Evolutionary conservation across 2,797 vertebrate species (phyloP).

Genomic region (Tarsius wallacei): DNA sequence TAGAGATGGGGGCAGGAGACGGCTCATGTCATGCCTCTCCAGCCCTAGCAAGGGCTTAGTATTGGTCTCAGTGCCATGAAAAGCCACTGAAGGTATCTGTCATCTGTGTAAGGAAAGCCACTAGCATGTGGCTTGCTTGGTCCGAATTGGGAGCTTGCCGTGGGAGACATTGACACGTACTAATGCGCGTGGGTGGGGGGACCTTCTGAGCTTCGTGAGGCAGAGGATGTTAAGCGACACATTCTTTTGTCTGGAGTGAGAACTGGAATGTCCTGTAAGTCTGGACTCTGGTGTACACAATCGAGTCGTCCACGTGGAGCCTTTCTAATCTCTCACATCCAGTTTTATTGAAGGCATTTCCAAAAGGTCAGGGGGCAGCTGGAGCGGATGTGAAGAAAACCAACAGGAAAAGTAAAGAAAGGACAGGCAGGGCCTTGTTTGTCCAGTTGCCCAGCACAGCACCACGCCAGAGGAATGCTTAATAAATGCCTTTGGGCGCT

Average conservation of each 20-base stretch:
- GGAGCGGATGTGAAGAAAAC: neutral
- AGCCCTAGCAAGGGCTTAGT: neutral
- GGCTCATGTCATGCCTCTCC: fast-evolving
- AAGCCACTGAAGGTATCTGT: neutral
- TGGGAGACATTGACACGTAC: neutral
- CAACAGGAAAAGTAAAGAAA: neutral
- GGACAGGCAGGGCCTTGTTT: neutral
- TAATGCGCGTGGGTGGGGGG: fast-evolving
- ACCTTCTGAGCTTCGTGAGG: neutral
- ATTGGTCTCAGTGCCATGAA: neutral
- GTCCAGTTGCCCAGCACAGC: fast-evolving
- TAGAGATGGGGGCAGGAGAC: neutral
- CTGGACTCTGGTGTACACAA: neutral
- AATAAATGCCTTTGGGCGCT: neutral
- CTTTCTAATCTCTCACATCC: neutral
- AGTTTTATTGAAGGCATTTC: neutral
- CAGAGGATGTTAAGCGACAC: neutral
- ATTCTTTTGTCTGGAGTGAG: constrained; percentile 1
- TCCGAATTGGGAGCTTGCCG: neutral
- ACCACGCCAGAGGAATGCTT: neutral
- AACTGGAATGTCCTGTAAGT: neutral
- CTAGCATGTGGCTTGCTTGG: no score
- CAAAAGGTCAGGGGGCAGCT: neutral
- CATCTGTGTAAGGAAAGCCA: neutral
- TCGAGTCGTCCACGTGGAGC: neutral